These are phyloP conservation scores for Nothobranchius kuhntae DNA, from an alignment of 2,113 vertebrate genomes.

Conservation along the genomic window DNA sequence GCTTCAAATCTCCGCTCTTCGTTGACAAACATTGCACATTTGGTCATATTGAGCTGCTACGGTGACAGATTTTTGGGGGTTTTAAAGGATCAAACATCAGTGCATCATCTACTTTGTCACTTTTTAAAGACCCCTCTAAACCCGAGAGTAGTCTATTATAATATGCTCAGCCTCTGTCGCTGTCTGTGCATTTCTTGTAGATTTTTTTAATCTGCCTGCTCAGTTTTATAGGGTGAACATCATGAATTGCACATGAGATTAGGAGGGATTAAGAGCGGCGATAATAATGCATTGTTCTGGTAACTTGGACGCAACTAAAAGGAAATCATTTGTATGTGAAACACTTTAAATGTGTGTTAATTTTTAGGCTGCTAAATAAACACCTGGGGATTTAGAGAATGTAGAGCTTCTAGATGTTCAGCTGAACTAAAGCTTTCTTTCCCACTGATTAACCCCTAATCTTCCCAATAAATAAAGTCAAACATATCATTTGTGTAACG, in stretches of 20 bases:
- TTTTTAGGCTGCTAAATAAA: too few relatives aligned
- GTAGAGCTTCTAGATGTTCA: constrained; percentile 1
- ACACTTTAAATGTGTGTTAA: too few relatives aligned
- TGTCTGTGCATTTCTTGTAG: constrained; percentile 51
- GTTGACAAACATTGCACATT: constrained; percentile 45
- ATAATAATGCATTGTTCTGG: constrained; percentile 41
- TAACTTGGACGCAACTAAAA: not conserved
- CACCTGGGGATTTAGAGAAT: too few relatives aligned
- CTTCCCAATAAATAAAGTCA: not conserved
- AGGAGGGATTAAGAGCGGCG: constrained; percentile 23
- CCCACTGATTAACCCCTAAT: constrained; percentile 6
- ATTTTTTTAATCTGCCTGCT: constrained; percentile 45
- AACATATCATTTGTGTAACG: constrained; percentile 19
- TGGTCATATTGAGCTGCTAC: constrained; percentile 49
- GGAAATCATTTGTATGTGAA: not conserved
- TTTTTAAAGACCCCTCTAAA: constrained; percentile 12
- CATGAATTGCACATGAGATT: constrained; percentile 39
- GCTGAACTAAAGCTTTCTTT: constrained; percentile 5
- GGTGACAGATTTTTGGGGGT: constrained; percentile 25
- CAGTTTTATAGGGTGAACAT: constrained; percentile 21
- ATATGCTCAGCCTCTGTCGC: constrained; percentile 14
- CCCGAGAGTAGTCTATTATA: constrained; percentile 17
- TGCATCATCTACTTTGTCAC: not conserved
- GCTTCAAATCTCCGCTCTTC: constrained; percentile 54
- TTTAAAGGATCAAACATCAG: constrained; percentile 9